Evolutionary conservation across 2,113 vertebrate genomes (phyloP), one percentile per base, ranked within the genome.

Genomic region (Microcebus ravelobensis): DNA sequence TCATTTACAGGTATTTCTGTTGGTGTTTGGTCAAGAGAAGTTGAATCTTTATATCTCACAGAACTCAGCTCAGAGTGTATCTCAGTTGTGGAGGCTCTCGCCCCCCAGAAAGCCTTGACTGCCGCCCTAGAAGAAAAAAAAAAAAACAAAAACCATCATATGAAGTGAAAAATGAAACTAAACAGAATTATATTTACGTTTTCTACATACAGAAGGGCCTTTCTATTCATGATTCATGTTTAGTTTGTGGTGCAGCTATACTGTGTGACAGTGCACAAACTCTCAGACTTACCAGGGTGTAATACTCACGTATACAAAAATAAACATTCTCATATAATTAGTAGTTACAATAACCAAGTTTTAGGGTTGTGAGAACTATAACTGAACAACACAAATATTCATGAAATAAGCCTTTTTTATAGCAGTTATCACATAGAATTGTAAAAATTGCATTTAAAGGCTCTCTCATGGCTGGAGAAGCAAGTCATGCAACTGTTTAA

Each of bases 21-120:
- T 87, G 93, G 83, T 92, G 97, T 80, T 1, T 63, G 67, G 45
- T 98, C 89, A 87, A 74, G 4, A 61, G 91, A 67, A 86, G 81
- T 2, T 12, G 74, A 17, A 70, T 90, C 63, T 98, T 97, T 97
- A 5, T 85, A 91, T 89, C 21, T 91, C 39, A 63, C 1, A 76
- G 94, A 94, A 71, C 14, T 92, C 2, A 65, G 10, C 3, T 96
- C 84, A 4, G 96, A 96, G 6, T 77, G 63, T 1, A 17, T 48
- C 82, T 97, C 95, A 79, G 95, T 65, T 55, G 39, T n/a, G 31
- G 87, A 89, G 82, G 29, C 18, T 97, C 98, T 98, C 74, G 90
- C 57, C 76, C 91, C 94, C 98, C 96, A 98, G 76, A 97, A 87
- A 77, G 89, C 5, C 94, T 98, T 98, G 70, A 98, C 23, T 86